Conservation (phyloP, 2,113 vertebrate species). For the Nannospalax galili region DNA sequence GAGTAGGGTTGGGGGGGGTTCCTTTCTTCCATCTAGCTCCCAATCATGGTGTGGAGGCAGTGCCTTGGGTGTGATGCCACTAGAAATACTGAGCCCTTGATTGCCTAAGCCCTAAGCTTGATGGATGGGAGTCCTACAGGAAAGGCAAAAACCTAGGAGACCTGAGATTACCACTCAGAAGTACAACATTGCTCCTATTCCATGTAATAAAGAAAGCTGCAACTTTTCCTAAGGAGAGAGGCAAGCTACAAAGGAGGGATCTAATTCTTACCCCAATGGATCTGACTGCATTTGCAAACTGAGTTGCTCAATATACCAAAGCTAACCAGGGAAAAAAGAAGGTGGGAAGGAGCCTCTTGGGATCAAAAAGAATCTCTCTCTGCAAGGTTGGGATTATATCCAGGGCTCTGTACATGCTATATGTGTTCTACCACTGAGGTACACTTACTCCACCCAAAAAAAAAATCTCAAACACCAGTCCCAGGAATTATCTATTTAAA, state of each 20-base stretch:
- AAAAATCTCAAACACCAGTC: slow-evolving; percentile 26
- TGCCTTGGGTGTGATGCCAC: neutral
- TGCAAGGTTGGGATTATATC: neutral
- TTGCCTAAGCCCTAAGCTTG: neutral
- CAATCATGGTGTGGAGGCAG: neutral
- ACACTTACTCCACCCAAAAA: neutral
- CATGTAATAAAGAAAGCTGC: neutral
- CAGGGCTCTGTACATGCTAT: neutral
- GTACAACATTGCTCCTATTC: neutral
- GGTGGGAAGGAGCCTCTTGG: neutral
- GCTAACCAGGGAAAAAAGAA: neutral
- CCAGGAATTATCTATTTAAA: slow-evolving; percentile 31
- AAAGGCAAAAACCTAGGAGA: slow-evolving; percentile 29
- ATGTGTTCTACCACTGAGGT: neutral
- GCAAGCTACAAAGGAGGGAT: neutral
- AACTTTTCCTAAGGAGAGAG: slow-evolving; percentile 1
- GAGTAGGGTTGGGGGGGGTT: neutral
- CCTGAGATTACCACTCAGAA: neutral
- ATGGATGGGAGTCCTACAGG: neutral
- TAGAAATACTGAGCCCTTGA: neutral
- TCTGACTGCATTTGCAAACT: slow-evolving; percentile 1
- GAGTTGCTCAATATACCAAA: neutral
- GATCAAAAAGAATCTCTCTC: slow-evolving; percentile 15
- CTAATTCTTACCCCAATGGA: neutral
- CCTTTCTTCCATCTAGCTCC: neutral